Conservation (phyloP, 2,113 vertebrate species). For the Climacteris rufus region DNA sequence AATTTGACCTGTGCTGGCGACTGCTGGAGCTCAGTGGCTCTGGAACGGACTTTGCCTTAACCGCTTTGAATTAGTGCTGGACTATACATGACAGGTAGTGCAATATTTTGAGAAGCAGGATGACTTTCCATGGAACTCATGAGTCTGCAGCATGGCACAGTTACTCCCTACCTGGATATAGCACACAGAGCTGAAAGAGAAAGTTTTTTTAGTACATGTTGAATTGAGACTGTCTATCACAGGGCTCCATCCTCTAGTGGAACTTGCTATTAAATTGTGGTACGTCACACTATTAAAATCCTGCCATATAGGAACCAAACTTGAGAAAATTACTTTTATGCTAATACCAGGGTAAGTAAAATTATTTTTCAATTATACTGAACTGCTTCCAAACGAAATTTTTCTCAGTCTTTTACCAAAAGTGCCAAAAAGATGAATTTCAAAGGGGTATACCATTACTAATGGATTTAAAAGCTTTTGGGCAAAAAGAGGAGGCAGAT, state of each 20-base stretch:
- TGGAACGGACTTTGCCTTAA: neutral
- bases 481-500: neutral
- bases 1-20: neutral
- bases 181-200: neutral
- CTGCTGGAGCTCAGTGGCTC: neutral
- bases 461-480: neutral
- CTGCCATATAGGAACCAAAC: neutral
- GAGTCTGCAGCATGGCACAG: neutral
- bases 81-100: neutral
- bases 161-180: neutral
- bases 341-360: neutral
- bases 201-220: neutral
- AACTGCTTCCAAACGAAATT: neutral
- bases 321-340: neutral
- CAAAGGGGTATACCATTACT: neutral
- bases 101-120: fast-evolving
- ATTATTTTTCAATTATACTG: neutral
- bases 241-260: neutral
- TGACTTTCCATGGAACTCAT: neutral
- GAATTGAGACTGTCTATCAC: neutral
- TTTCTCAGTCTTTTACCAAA: neutral
- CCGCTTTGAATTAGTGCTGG: neutral
- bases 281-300: neutral
- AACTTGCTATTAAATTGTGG: neutral
- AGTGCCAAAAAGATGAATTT: neutral